phyloP scores from a whole-genome alignment of 2,113 vertebrate species.

The Toxotes chatareus region DNA sequence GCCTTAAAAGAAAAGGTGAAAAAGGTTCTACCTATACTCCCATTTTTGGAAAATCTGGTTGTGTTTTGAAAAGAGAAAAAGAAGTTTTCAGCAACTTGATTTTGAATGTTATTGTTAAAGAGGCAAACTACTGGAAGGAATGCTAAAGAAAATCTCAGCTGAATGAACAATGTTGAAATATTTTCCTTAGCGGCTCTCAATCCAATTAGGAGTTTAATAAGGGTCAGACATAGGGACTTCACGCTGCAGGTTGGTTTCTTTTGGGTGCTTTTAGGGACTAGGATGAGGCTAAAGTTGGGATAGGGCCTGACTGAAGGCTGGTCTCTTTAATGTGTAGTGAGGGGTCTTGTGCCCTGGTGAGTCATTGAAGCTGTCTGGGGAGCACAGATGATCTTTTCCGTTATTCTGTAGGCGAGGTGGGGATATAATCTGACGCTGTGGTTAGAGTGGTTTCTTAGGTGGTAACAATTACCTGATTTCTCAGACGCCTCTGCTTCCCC shows the following conservation, averaged over 20 bases:
- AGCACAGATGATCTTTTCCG: slow-evolving; percentile 85
- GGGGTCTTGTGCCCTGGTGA: slow-evolving; percentile 77
- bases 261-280: slow-evolving; percentile 50
- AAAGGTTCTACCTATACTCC: slow-evolving; percentile 86
- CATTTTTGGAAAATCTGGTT: slow-evolving; percentile 82
- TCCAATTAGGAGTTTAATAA: slow-evolving; percentile 96
- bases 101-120: slow-evolving; percentile 79
- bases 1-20: slow-evolving; percentile 63
- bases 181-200: slow-evolving; percentile 86
- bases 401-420: slow-evolving; percentile 82
- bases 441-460: slow-evolving; percentile 85
- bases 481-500: slow-evolving; percentile 18
- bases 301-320: slow-evolving; percentile 52
- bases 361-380: slow-evolving; percentile 75
- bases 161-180: slow-evolving; percentile 85
- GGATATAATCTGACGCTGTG: slow-evolving; percentile 83
- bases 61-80: slow-evolving; percentile 79
- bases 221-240: slow-evolving; percentile 94
- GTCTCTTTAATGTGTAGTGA: slow-evolving; percentile 74
- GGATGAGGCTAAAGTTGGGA: slow-evolving; percentile 55
- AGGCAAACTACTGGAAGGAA: slow-evolving; percentile 78
- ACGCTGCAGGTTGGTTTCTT: slow-evolving; percentile 85
- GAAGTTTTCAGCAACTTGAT: slow-evolving; percentile 71
- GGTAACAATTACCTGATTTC: slow-evolving; percentile 80
- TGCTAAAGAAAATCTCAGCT: slow-evolving; percentile 81